A percentile compares a stretch with the other conserved stretches of the same genome.
Evolutionary conservation across 2,888 invertebrate species (phyloP).

Genomic region (Alitta virens): DNA sequence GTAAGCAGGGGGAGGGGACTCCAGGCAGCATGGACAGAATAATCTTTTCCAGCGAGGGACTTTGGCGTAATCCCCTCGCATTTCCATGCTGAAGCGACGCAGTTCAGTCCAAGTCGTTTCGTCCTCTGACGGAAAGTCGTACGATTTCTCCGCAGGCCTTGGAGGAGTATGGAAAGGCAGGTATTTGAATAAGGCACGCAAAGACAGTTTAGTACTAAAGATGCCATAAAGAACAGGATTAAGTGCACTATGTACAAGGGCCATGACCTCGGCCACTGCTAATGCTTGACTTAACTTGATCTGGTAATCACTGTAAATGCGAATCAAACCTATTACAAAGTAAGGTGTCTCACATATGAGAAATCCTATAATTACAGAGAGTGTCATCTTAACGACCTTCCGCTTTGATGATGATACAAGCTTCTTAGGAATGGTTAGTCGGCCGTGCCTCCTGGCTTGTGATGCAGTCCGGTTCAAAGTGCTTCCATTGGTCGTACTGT

Average conservation of each 20-base stretch:
- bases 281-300: slow-evolving; percentile 36
- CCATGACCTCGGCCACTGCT: slow-evolving; percentile 45
- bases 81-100: not conserved
- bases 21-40: slow-evolving; percentile 1
- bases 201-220: slow-evolving; percentile 41
- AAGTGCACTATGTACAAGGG: slow-evolving; percentile 54
- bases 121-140: slow-evolving; percentile 9
- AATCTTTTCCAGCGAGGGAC: not conserved
- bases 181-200: not conserved
- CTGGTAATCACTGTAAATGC: slow-evolving; percentile 53
- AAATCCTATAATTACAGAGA: slow-evolving; percentile 58
- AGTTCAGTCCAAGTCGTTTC: slow-evolving; percentile 4
- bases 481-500: not conserved
- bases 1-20: not conserved
- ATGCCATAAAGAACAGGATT: slow-evolving; percentile 58
- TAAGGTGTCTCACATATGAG: slow-evolving; percentile 58
- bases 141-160: not conserved
- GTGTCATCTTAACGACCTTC: slow-evolving; percentile 57
- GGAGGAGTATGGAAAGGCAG: not conserved
- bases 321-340: slow-evolving; percentile 55
- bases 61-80: not conserved
- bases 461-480: not conserved
- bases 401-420: slow-evolving; percentile 54
- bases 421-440: slow-evolving; percentile 41
- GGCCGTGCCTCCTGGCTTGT: not conserved